phyloP scores from a whole-genome alignment of 1,140 invertebrate species.

The Orchestia grillus region DNA sequence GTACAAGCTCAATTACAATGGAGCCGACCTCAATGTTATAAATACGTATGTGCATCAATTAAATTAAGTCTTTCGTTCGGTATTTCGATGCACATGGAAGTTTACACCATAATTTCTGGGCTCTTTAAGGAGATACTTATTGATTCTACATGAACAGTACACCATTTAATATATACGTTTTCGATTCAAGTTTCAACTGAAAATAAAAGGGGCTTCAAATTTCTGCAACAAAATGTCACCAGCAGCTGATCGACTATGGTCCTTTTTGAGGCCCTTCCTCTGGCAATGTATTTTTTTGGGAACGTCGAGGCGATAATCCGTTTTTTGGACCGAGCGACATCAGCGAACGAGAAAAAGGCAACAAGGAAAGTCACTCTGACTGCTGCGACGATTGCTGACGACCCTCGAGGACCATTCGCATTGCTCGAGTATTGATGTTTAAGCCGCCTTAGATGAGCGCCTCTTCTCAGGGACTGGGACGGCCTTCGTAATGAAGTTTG shows the following conservation, averaged over 20 bases:
- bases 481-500: not conserved
- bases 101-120: not conserved
- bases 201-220: not conserved
- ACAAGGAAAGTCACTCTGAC: conserved; percentile 33
- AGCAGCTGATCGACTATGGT: not conserved
- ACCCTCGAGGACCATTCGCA: not conserved
- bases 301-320: not conserved
- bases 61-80: not conserved
- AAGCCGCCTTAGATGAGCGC: not conserved
- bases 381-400: not conserved
- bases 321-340: not conserved
- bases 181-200: not conserved
- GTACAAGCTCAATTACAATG: too few relatives aligned
- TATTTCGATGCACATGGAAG: not conserved
- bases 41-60: not conserved
- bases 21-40: not conserved
- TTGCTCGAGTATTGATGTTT: not conserved
- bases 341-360: not conserved
- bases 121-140: not conserved
- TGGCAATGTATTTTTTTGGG: not conserved
- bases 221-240: not conserved
- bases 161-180: not conserved
- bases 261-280: not conserved
- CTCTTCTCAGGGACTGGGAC: not conserved
- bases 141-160: not conserved